Base-by-base conservation (phyloP, 2,888 invertebrate genomes). In the Limnephilus auricula region DNA sequence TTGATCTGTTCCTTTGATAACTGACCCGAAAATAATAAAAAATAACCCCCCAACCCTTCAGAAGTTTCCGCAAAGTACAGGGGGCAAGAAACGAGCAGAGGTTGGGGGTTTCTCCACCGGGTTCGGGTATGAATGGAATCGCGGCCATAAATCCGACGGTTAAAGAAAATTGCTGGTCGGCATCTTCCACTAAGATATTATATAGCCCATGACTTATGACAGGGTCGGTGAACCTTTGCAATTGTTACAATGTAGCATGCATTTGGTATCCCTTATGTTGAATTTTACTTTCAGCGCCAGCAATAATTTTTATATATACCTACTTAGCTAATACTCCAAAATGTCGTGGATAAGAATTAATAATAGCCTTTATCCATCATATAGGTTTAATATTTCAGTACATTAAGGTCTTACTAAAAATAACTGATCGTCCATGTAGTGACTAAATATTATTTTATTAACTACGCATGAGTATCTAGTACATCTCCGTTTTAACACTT, bases 101-200 rank as follows among this genome's bases (percentile, higher is more conserved):
- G 34, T 31, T 25, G 45, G 65, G 30, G 89, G 82, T 30, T 79
- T 50, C 82, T 37, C 25, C 37, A 30, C 45, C 40, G 34, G 45
- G 89, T 83, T 84, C 79, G 78, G 91, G 89, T 87, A 91, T 91
- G 91, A 91, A 90, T 90, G 79, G 92, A 89, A 90, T 88, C 90
- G 86, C 90, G 89, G 89, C 79, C 89, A 92, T 93, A 93, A 93
- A 93, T 93, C 91, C 87, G 86, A 89, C 93, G 92, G 92, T 92
- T 92, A 93, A 92, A 92, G 92, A 93, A 93, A 92, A 93, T 93
- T 92, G 93, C 90, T 90, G 89, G 91, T 82, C 91, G 91, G 93
- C 92, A 92, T 92, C 92, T 92, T 89, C 91, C 83, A 50, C 87
- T 82, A 84, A 78, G 91, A 93, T 93, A 93, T 93, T 93, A 93